Conservation (phyloP, 1,140 invertebrate species). For the Planococcus citri region DNA sequence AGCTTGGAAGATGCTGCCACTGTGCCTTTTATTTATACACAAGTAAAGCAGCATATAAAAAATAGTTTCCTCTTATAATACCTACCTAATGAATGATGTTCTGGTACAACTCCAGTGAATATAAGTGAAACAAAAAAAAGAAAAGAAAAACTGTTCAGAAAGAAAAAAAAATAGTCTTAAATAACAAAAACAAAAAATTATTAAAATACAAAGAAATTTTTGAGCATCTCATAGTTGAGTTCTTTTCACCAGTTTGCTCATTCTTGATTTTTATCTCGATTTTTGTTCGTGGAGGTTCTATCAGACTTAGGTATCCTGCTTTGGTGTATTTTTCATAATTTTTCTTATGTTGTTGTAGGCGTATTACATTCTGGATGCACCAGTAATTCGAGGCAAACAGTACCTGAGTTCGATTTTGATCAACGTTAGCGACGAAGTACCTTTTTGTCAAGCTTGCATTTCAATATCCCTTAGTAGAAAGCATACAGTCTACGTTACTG, state of each 20-base stretch:
- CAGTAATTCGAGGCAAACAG: not conserved
- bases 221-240: too few species aligned
- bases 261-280: too few species aligned
- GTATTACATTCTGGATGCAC: not conserved
- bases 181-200: too few species aligned
- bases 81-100: too few species aligned
- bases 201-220: too few species aligned
- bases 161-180: too few species aligned
- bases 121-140: too few species aligned
- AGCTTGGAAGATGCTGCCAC: conserved; percentile 82
- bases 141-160: too few species aligned
- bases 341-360: conserved; percentile 8
- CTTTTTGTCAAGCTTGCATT: not conserved
- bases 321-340: not conserved
- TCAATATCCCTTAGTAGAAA: not conserved
- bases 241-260: too few species aligned
- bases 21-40: conserved; percentile 85
- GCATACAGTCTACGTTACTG: not conserved
- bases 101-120: too few species aligned
- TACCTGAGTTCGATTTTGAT: not conserved
- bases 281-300: too few species aligned
- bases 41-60: conserved; percentile 40
- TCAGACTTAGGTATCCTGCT: not conserved
- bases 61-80: too few species aligned
- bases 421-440: not conserved